Conservation (phyloP, 2,797 vertebrate species). For the Spheniscus humboldti region DNA sequence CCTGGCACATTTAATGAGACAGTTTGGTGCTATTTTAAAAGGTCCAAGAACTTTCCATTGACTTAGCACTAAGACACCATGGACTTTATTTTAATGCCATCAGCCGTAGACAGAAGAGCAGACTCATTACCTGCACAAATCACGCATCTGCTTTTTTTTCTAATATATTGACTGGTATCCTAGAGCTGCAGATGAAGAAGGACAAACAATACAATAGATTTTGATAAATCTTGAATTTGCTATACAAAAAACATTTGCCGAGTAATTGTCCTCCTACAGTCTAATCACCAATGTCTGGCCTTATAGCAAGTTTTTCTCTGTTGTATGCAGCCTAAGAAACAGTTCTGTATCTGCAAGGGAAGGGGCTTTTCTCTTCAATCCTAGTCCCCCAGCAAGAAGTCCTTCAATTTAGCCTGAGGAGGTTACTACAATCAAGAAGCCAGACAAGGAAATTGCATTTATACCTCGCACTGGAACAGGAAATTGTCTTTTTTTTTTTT, state of each 20-base stretch:
- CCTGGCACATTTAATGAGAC: not conserved
- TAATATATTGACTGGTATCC: not conserved
- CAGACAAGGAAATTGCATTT: constrained; percentile 36
- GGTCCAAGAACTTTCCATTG: not conserved
- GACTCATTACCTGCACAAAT: not conserved
- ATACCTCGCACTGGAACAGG: not conserved
- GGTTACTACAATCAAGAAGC: constrained; percentile 41
- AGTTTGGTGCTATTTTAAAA: not conserved
- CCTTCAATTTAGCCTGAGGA: constrained; percentile 44
- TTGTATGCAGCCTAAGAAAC: not conserved
- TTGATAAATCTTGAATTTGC: not conserved
- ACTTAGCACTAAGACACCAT: not conserved
- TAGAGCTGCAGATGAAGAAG: not conserved
- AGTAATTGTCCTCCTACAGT: not conserved
- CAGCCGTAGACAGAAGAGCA: not conserved
- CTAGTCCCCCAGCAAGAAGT: constrained; percentile 28
- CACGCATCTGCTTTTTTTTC: not conserved
- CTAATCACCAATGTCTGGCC: not conserved
- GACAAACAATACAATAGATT: not conserved
- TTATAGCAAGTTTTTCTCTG: not conserved
- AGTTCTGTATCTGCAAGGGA: not conserved
- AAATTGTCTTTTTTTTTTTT: constrained; percentile 38
- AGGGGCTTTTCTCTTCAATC: not conserved
- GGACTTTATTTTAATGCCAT: not conserved
- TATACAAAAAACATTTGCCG: not conserved